Base-by-base conservation (phyloP, 2,888 invertebrate genomes). In the Nemoura dubitans region DNA sequence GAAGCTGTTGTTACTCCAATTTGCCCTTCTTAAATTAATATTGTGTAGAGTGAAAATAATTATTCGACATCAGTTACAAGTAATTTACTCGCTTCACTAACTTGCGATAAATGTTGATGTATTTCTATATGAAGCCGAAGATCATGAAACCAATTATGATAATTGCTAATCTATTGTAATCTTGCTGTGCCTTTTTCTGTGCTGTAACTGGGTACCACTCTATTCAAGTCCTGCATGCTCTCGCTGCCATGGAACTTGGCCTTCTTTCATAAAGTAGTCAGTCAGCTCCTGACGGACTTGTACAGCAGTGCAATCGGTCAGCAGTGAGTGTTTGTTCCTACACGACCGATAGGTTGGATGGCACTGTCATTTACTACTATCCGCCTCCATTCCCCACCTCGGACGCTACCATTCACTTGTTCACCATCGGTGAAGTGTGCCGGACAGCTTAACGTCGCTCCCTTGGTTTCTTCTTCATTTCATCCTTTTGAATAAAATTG, bases 381-480 rank as follows among this genome's bases (percentile, higher is more conserved):
- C 16, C 0, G 2, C 29, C 82, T 82, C 82, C 82, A 82, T 25
- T 82, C 82, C 7, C 82, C 82, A 30, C 25, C 82, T 25, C 3
- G 21, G 2, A 30, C 0, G 25, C 16, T 30, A 6, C 36, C 82
- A 82, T 29, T 30, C 2, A 14, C n/a, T 0, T 21, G 16, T 30
- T 82, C 82, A 82, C 82, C 30, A 21, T 82, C 82, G 0, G 16
- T 10, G n/a, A 82, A 82, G 14, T 21, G 21, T 2, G 30, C 0
- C 7, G 82, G 82, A 82, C 82, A 82, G 29, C n/a, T n/a, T 82
- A 82, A 1, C 30, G 29, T 7, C 82, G 29, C n/a, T 30, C 82
- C 7, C 28, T 82, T 29, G 82, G 7, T 3, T 6, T 29, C n/a
- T 10, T 16, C 21, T 14, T 14, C n/a, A 5, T 5, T 10, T 82